These are phyloP conservation scores for Troglohyphantes excavatus DNA, from an alignment of 2,888 invertebrate species.

Conservation along the genomic window DNA sequence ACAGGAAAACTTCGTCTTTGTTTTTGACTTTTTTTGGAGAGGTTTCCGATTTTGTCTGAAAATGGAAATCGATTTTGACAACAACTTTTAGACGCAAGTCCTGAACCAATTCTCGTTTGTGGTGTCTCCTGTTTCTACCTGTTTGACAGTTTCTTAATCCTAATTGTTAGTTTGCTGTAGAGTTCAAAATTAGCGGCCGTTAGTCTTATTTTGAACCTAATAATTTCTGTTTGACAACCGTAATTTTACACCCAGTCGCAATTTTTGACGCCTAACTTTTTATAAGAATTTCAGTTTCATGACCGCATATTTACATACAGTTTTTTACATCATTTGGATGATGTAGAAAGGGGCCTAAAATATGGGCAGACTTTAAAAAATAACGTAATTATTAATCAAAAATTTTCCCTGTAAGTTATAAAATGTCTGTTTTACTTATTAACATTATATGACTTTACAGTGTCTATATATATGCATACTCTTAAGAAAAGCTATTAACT, in stretches of 20 bases:
- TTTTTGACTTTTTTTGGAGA: conserved; percentile 36
- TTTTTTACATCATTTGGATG: too few species aligned
- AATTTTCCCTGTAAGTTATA: too few species aligned
- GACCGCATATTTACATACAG: too few species aligned
- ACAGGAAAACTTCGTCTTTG: conserved; percentile 12
- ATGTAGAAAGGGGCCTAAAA: too few species aligned
- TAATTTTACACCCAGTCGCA: not conserved
- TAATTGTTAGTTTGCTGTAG: not conserved
- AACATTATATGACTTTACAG: too few species aligned
- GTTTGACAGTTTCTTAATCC: not conserved
- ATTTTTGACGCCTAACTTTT: not conserved
- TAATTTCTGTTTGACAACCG: not conserved
- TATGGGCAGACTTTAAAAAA: too few species aligned
- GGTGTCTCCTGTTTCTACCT: not conserved
- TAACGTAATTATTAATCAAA: too few species aligned
- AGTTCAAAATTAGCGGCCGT: not conserved
- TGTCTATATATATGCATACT: too few species aligned
- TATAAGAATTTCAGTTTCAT: too few species aligned
- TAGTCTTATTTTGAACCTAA: not conserved
- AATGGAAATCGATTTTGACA: conserved; percentile 65
- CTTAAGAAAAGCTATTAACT: too few species aligned
- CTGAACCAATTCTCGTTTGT: not conserved
- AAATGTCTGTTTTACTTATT: too few species aligned
- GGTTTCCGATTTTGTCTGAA: conserved; percentile 49
- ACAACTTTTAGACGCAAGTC: not conserved